These are phyloP conservation scores for Proteles cristata DNA, from an alignment of 2,113 vertebrate species.

Conservation along the genomic window DNA sequence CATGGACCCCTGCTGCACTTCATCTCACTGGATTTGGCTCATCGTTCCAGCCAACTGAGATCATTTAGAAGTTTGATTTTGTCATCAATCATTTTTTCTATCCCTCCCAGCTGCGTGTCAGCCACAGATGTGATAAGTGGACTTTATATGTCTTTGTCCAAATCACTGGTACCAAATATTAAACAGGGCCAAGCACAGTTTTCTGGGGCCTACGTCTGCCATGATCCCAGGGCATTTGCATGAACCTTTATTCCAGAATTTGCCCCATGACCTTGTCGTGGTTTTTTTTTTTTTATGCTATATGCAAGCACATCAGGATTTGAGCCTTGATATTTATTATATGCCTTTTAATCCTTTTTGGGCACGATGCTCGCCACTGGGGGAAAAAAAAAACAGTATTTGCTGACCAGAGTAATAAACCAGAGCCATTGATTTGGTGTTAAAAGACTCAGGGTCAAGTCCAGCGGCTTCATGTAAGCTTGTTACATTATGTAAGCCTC, in stretches of 20 bases:
- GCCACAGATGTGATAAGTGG: constrained; percentile 69
- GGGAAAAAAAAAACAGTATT: background rate
- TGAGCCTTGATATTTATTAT: background rate
- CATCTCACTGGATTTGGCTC: constrained; percentile 63
- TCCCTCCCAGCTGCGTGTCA: constrained; percentile 76
- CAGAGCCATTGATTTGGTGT: background rate
- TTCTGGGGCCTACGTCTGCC: background rate
- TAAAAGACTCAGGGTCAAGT: background rate
- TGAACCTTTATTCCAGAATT: background rate
- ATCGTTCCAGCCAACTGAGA: constrained; percentile 76
- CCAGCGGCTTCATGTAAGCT: background rate
- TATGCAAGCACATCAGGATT: background rate
- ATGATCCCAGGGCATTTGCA: constrained; percentile 36
- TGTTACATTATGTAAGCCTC: background rate
- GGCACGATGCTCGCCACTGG: background rate
- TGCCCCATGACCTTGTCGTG: background rate
- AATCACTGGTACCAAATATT: constrained; percentile 66
- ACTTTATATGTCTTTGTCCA: constrained; percentile 66
- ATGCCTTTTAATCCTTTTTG: background rate
- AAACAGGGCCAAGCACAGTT: constrained; percentile 54
- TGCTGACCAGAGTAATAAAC: background rate
- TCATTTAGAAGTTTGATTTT: constrained; percentile 79
- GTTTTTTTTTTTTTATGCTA: background rate
- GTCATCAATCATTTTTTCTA: constrained; percentile 77
- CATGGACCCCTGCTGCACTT: constrained; percentile 60